Conservation (phyloP, 2,113 vertebrate genomes). For the Sinosuthora webbiana region DNA sequence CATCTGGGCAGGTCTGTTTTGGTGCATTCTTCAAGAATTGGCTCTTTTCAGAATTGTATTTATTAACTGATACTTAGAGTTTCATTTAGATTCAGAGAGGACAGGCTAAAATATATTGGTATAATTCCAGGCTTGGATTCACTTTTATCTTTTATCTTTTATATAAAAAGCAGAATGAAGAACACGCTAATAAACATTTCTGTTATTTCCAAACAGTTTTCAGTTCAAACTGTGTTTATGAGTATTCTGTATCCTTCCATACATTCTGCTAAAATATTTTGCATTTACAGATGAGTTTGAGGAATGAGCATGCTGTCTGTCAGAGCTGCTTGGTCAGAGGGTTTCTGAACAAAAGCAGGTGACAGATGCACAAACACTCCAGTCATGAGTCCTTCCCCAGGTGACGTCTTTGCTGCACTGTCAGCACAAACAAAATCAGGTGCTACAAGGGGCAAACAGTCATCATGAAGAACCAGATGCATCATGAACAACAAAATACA, state of each 20-base stretch:
- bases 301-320: background rate
- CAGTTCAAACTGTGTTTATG: background rate
- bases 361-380: background rate
- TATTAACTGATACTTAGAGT: background rate
- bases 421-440: background rate
- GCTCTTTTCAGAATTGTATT: background rate
- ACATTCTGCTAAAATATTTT: background rate
- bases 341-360: background rate
- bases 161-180: background rate
- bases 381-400: background rate
- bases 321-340: background rate
- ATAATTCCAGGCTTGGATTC: background rate
- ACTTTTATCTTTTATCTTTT: background rate
- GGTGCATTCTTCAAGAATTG: background rate
- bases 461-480: background rate
- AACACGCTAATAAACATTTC: rapidly evolving
- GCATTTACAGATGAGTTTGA: background rate
- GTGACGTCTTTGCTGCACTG: background rate
- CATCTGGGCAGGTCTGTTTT: background rate
- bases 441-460: background rate
- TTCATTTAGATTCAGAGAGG: background rate
- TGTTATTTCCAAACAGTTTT: background rate
- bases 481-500: background rate
- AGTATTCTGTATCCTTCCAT: background rate
- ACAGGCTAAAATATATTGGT: background rate